Conservation (phyloP, 1,140 invertebrate genomes). For the Diabrotica virgifera region DNA sequence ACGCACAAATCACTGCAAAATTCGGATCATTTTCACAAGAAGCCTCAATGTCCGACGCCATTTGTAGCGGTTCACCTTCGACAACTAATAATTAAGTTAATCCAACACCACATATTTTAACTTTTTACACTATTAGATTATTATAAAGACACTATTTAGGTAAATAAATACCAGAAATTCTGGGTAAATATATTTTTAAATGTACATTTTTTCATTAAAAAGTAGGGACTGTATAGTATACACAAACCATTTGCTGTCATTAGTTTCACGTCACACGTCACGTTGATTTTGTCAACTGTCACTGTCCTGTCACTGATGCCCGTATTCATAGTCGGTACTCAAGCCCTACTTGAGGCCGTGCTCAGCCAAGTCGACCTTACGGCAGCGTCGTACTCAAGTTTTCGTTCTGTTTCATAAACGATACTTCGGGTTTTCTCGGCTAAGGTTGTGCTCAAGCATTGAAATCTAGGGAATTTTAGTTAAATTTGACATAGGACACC, state of each 20-base stretch:
- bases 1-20: conserved; percentile 93
- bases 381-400: no score
- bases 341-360: no score
- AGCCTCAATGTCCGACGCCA: conserved; percentile 81
- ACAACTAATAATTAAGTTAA: neutral
- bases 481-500: no score
- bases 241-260: neutral
- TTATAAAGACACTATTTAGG: neutral
- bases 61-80: conserved; percentile 45
- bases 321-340: no score
- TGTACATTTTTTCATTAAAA: neutral
- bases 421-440: no score
- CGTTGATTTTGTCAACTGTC: neutral
- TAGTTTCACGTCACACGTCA: neutral
- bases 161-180: neutral
- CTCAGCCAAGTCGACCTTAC: no score
- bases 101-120: neutral
- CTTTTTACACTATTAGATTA: neutral
- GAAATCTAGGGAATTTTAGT: no score
- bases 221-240: neutral
- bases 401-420: no score
- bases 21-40: conserved; percentile 90
- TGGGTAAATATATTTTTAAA: neutral
- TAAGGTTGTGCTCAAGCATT: no score
- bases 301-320: neutral